Conservation (phyloP, 2,113 vertebrate species). For the Paedocypris sp. region DNA sequence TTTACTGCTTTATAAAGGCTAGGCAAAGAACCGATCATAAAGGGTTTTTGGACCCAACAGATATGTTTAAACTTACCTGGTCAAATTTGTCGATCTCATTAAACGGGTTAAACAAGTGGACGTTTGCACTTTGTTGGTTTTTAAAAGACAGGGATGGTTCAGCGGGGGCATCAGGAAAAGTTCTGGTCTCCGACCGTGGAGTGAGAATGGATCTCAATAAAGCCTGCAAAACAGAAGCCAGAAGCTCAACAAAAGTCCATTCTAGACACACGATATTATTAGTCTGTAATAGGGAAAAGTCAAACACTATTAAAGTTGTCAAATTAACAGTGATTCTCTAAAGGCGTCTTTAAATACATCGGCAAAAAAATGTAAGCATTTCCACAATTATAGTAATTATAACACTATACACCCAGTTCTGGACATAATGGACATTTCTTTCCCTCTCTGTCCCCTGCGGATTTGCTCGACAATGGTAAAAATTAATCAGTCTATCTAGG, state of each 20-base stretch:
- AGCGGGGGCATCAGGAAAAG: slow-evolving; percentile 14
- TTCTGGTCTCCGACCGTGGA: slow-evolving; percentile 39
- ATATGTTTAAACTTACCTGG: slow-evolving; percentile 85
- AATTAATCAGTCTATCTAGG: slow-evolving; percentile 43
- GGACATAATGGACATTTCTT: slow-evolving; percentile 35
- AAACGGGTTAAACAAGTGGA: slow-evolving; percentile 75
- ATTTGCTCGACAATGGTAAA: slow-evolving; percentile 42
- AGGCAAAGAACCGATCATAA: no score
- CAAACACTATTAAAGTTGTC: slow-evolving; percentile 25
- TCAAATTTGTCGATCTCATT: slow-evolving; percentile 64
- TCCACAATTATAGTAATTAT: slow-evolving; percentile 37
- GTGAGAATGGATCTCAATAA: slow-evolving; percentile 69
- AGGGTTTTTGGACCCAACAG: no score
- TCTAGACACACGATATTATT: slow-evolving; percentile 28
- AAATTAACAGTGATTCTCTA: slow-evolving; percentile 30
- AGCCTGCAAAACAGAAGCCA: slow-evolving; percentile 52
- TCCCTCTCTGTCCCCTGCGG: slow-evolving; percentile 30
- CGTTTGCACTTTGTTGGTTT: no score
- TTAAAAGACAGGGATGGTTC: no score
- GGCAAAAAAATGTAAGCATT: slow-evolving; percentile 33
- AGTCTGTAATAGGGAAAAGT: slow-evolving; percentile 20
- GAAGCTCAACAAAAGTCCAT: neutral
- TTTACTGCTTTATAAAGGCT: no score
- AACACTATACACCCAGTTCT: slow-evolving; percentile 35
- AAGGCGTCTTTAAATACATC: slow-evolving; percentile 32